These are phyloP conservation scores for Muntiacus reevesi DNA, from an alignment of 2,113 vertebrate species.

Conservation along the genomic window DNA sequence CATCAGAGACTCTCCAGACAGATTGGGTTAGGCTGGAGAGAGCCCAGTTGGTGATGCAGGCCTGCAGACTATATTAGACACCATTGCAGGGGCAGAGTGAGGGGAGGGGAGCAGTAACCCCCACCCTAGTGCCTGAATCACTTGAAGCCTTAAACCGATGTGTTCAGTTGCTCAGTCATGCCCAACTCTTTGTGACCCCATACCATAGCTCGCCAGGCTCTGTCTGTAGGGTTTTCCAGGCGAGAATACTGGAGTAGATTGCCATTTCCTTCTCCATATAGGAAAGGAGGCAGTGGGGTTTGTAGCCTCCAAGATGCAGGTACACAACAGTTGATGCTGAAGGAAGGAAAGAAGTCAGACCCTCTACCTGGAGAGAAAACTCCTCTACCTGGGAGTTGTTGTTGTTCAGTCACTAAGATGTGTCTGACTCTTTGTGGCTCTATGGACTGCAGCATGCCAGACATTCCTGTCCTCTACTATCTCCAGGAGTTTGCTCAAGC, in stretches of 20 bases:
- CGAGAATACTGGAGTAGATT: background rate
- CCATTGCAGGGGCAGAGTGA: background rate
- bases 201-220: background rate
- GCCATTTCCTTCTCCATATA: background rate
- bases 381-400: background rate
- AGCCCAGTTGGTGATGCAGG: background rate
- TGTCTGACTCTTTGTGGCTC: background rate
- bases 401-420: background rate
- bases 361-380: background rate
- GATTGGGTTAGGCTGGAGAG: background rate
- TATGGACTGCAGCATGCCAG: background rate
- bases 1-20: background rate
- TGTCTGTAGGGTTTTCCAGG: background rate
- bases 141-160: background rate
- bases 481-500: background rate
- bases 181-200: background rate
- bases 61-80: background rate
- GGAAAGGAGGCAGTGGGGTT: background rate
- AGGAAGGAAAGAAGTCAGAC: background rate
- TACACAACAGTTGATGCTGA: background rate
- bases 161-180: background rate
- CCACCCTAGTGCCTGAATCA: background rate
- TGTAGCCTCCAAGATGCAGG: background rate
- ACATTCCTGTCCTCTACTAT: background rate
- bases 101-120: background rate